Conservation (phyloP, 2,797 vertebrate species). For the Pseudotriccus pelzelni region DNA sequence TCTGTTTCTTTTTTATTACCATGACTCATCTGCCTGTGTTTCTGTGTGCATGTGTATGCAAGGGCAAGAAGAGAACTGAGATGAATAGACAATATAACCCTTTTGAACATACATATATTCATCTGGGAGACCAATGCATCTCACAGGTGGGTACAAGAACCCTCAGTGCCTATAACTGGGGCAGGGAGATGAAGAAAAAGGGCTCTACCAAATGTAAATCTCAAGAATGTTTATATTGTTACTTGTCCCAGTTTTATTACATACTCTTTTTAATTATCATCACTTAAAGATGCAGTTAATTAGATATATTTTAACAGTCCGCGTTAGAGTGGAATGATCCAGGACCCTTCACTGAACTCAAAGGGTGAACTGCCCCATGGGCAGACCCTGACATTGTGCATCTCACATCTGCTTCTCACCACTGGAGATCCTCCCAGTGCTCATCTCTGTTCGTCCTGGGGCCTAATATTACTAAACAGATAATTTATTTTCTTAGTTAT, state of each 20-base stretch:
- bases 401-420: not conserved
- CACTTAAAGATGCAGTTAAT: not conserved
- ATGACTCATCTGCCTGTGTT: not conserved
- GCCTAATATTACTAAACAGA: not conserved
- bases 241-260: not conserved
- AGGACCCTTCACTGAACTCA: not conserved
- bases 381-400: fast-evolving
- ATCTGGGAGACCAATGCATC: fast-evolving
- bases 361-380: not conserved
- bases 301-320: not conserved
- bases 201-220: not conserved
- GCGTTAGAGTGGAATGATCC: not conserved
- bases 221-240: not conserved
- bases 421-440: not conserved
- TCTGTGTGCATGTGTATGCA: not conserved
- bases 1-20: not conserved
- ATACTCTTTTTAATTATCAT: not conserved
- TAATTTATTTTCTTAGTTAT: not conserved
- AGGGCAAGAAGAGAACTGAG: not conserved
- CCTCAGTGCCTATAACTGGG: not conserved
- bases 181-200: not conserved
- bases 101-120: not conserved
- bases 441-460: not conserved
- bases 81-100: not conserved
- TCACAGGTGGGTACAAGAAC: not conserved